A percentile compares a stretch with the other conserved stretches of the same genome.
These are phyloP conservation scores for Oryctes rhinoceros DNA, from an alignment of 1,140 invertebrate genomes.

Conservation along the genomic window DNA sequence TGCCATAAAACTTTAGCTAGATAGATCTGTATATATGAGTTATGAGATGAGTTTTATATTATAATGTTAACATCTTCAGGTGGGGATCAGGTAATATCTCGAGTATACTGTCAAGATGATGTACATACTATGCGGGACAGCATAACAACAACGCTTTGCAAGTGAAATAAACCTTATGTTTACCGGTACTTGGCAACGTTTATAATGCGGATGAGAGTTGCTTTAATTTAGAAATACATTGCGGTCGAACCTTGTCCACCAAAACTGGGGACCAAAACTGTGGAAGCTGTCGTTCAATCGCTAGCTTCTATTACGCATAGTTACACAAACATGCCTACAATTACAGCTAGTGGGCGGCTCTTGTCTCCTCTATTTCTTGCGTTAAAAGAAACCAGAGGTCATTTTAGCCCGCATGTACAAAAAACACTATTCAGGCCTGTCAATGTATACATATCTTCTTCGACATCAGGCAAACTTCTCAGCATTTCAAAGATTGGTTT, in stretches of 20 bases:
- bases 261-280: slow-evolving; percentile 7
- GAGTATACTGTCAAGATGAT: too few relatives aligned
- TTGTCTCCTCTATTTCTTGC: not conserved
- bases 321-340: not conserved
- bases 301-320: not conserved
- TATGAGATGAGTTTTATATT: too few relatives aligned
- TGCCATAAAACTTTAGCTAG: too few relatives aligned
- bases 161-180: too few relatives aligned
- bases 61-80: too few relatives aligned
- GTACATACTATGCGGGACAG: too few relatives aligned
- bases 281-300: slow-evolving; percentile 1
- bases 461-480: not conserved
- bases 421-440: not conserved
- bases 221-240: slow-evolving; percentile 23
- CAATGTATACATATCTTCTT: slow-evolving; percentile 16
- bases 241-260: not conserved
- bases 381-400: not conserved
- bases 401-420: not conserved
- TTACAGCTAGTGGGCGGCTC: not conserved
- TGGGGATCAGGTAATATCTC: too few relatives aligned
- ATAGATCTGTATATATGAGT: too few relatives aligned
- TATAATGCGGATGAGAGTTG: not conserved
- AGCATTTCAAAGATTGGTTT: slow-evolving; percentile 19
- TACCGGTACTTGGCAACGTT: too few relatives aligned
- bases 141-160: too few relatives aligned